Evolutionary conservation across 2,113 vertebrate species (phyloP).

Genomic region (Philantomba maxwellii): DNA sequence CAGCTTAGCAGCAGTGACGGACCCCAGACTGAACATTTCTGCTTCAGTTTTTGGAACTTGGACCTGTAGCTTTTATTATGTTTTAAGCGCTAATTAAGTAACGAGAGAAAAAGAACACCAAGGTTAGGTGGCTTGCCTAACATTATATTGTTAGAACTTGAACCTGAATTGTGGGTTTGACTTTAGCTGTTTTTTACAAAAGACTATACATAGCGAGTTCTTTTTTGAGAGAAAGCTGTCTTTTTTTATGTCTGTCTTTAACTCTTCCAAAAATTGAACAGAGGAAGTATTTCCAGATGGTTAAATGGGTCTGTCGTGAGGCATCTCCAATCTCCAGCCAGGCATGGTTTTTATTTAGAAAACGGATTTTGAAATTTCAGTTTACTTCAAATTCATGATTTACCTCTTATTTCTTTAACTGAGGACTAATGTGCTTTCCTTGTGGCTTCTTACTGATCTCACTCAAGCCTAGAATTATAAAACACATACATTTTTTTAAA

Average conservation of each 20-base stretch:
- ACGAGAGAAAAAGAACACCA: background rate
- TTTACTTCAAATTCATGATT: background rate
- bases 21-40: background rate
- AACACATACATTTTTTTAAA: background rate
- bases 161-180: background rate
- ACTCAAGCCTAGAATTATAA: background rate
- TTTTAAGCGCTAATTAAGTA: background rate
- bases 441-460: background rate
- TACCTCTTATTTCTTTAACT: background rate
- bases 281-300: background rate
- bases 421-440: background rate
- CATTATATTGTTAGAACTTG: background rate
- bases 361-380: background rate
- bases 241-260: background rate
- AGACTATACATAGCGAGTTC: background rate
- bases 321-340: background rate
- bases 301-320: background rate
- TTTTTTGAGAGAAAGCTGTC: background rate
- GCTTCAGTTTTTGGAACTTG: background rate
- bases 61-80: background rate
- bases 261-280: conserved; percentile 2
- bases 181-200: background rate
- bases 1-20: background rate
- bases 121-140: background rate
- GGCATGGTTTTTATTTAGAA: background rate